Conservation (phyloP, 1,140 invertebrate genomes). For the Bombus fervidus region DNA sequence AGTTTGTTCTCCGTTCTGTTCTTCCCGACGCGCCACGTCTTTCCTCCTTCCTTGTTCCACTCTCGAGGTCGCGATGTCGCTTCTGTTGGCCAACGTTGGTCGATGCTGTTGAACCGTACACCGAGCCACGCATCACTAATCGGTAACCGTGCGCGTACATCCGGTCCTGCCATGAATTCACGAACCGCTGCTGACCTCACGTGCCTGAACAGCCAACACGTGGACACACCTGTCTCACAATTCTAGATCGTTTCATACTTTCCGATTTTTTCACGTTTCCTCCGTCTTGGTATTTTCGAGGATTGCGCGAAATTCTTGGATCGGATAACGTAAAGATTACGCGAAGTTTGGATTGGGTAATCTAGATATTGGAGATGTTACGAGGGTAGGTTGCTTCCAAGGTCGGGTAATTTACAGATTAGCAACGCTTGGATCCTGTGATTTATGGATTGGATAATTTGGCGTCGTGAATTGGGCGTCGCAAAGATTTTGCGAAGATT, state of each 20-base stretch:
- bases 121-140: constrained; percentile 66
- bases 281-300: not conserved
- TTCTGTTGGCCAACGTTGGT: not conserved
- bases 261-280: not conserved
- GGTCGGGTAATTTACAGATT: not conserved
- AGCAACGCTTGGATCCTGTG: not conserved
- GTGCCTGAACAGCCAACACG: constrained; percentile 23
- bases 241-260: not conserved
- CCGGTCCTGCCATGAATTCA: constrained; percentile 54
- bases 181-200: constrained; percentile 36
- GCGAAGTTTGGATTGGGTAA: too few relatives aligned
- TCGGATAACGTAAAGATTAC: too few relatives aligned
- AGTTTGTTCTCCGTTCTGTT: not conserved
- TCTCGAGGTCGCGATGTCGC: not conserved
- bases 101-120: constrained; percentile 67
- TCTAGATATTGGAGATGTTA: too few relatives aligned
- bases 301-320: not conserved
- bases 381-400: too few relatives aligned
- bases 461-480: too few relatives aligned
- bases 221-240: constrained; percentile 31
- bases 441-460: not conserved
- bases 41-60: not conserved
- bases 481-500: too few relatives aligned
- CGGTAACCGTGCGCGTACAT: constrained; percentile 49
- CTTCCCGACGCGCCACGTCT: not conserved